Percentiles rank a stretch among this genome's conserved stretches.
Evolutionary conservation across 2,113 vertebrate species (phyloP).

Genomic region (Peucedramus taeniatus): DNA sequence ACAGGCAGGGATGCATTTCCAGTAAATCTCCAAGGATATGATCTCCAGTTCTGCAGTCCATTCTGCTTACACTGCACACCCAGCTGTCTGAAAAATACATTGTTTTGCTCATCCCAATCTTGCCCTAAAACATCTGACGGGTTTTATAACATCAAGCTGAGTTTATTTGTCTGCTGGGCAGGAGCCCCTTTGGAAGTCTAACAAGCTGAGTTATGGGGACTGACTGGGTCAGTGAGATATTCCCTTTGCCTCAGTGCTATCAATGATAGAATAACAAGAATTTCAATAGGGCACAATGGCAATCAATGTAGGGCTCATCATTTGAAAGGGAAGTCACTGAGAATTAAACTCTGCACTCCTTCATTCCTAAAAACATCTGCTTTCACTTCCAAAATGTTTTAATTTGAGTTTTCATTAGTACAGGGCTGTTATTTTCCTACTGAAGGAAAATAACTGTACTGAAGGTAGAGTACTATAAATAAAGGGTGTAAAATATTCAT

Average conservation of each 20-base stretch:
- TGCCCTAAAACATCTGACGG: not conserved
- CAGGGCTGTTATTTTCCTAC: not conserved
- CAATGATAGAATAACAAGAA: not conserved
- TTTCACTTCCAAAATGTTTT: not conserved
- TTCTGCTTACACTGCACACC: not conserved
- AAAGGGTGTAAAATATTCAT: not conserved
- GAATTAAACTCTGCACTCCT: not conserved
- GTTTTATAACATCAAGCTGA: not conserved
- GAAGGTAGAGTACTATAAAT: not conserved
- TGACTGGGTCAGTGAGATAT: not conserved
- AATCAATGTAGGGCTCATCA: not conserved
- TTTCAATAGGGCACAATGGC: not conserved
- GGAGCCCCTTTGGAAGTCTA: not conserved
- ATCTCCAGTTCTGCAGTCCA: not conserved
- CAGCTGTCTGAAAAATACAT: not conserved
- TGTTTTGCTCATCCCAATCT: not conserved
- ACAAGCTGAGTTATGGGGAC: not conserved
- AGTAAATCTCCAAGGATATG: not conserved
- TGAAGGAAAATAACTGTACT: not conserved
- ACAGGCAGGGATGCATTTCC: not conserved
- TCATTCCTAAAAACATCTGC: not conserved
- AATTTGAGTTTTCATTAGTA: not conserved
- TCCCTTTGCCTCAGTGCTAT: not conserved
- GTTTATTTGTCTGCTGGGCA: conserved; percentile 15
- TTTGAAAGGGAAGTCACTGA: not conserved